These are phyloP conservation scores for Azorinus chamasolen DNA, from an alignment of 2,888 invertebrate species.

Conservation along the genomic window DNA sequence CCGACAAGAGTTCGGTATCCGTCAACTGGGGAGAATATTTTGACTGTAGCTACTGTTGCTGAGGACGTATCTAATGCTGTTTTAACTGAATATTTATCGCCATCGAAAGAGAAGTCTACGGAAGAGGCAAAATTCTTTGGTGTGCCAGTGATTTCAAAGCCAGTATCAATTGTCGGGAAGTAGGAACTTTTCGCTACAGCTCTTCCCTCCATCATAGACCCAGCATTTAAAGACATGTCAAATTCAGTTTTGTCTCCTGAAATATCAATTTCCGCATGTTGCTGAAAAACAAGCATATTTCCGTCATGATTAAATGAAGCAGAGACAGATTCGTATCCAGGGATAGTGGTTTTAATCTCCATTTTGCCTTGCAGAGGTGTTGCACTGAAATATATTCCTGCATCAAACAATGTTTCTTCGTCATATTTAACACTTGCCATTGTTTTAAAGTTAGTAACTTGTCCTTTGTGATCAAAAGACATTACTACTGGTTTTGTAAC, in stretches of 20 bases:
- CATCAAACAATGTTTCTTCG: slow-evolving; percentile 17
- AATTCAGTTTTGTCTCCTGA: slow-evolving; percentile 57
- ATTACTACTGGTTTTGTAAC: too few species aligned
- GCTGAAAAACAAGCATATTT: slow-evolving; percentile 31
- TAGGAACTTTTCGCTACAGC: slow-evolving; percentile 37
- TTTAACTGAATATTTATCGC: slow-evolving; percentile 34
- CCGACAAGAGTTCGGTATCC: slow-evolving; percentile 34
- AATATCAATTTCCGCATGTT: slow-evolving; percentile 43
- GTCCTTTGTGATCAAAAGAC: slow-evolving; percentile 48
- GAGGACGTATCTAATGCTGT: slow-evolving; percentile 12
- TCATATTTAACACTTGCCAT: slow-evolving; percentile 5
- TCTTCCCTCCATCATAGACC: slow-evolving; percentile 42
- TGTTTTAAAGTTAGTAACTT: slow-evolving; percentile 34
- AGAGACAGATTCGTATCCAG: slow-evolving; percentile 20
- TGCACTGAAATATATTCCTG: slow-evolving; percentile 5
- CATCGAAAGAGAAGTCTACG: slow-evolving; percentile 17
- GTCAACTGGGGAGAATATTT: slow-evolving; percentile 35
- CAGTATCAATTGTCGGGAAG: slow-evolving; percentile 14
- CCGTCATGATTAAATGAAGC: slow-evolving; percentile 44
- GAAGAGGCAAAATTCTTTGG: slow-evolving; percentile 14
- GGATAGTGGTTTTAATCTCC: not conserved
- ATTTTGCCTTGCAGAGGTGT: not conserved
- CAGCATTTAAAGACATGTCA: slow-evolving; percentile 57
- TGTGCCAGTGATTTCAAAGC: slow-evolving; percentile 43
- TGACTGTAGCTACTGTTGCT: slow-evolving; percentile 22